A percentile compares a stretch with the other conserved stretches of the same genome.
Conservation (phyloP, 2,113 vertebrate species). For the Neodon shergylaensis region DNA sequence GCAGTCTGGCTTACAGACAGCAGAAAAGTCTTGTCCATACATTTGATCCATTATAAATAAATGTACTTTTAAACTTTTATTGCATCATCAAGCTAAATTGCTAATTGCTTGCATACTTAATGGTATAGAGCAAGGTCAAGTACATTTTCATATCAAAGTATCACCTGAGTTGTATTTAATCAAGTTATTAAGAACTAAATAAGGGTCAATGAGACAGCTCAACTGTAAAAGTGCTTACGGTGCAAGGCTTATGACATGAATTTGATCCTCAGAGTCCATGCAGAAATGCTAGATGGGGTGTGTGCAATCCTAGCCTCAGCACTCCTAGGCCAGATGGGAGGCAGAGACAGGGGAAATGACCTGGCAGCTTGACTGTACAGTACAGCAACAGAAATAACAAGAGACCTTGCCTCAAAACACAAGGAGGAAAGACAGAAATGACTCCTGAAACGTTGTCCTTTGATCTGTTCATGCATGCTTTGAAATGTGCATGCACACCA, state of each 20-base stretch:
- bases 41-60: constrained; percentile 41
- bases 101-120: constrained; percentile 52
- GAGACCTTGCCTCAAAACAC: background rate
- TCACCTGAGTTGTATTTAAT: background rate
- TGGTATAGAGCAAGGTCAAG: constrained; percentile 31
- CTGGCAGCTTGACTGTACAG: background rate
- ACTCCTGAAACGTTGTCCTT: background rate
- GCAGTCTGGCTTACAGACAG: background rate
- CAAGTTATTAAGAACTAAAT: constrained; percentile 38
- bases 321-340: background rate
- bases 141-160: background rate
- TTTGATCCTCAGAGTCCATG: background rate
- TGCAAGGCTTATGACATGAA: background rate
- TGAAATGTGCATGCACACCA: background rate
- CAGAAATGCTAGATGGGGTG: background rate
- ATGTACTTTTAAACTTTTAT: constrained; percentile 15
- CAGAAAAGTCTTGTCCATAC: background rate
- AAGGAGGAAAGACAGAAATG: background rate
- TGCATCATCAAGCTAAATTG: constrained; percentile 26
- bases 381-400: background rate
- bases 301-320: background rate
- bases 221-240: background rate
- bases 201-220: background rate
- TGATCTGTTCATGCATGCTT: background rate
- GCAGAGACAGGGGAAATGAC: background rate